These are phyloP conservation scores for Anser cygnoides DNA, from an alignment of 2,113 vertebrate species.

Conservation along the genomic window DNA sequence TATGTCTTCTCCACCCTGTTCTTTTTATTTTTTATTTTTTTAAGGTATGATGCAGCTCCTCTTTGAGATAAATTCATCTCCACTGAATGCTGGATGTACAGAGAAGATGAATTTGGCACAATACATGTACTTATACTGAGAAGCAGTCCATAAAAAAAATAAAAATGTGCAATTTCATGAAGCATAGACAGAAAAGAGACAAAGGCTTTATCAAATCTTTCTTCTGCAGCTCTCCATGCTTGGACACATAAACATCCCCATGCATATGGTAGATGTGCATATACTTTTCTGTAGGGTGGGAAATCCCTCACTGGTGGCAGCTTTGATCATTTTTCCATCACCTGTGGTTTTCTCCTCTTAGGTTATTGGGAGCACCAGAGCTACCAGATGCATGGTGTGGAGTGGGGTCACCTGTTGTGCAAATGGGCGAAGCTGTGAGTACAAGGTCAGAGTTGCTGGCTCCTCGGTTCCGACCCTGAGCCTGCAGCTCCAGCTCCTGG, in stretches of 20 bases:
- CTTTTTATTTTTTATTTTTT: neutral
- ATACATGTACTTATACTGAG: neutral
- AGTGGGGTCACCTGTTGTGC: fast-evolving
- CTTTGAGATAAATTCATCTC: neutral
- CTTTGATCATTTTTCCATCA: neutral
- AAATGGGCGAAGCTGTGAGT: neutral
- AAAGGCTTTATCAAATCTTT: neutral
- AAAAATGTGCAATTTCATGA: neutral
- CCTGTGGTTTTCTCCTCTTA: neutral
- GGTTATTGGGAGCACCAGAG: neutral
- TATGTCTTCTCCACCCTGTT: neutral
- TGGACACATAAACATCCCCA: neutral
- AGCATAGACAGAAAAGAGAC: neutral
- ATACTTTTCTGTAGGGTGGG: neutral
- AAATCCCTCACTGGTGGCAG: neutral
- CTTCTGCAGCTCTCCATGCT: neutral
- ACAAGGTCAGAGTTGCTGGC: neutral
- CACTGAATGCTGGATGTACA: neutral
- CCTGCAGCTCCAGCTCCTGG: neutral
- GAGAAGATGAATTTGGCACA: neutral
- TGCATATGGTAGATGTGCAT: neutral
- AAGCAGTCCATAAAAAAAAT: neutral
- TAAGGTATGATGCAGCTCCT: neutral
- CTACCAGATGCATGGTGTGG: neutral
- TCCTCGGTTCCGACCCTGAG: neutral